Conservation (phyloP, 2,113 vertebrate species). For the Barnardius zonarius region DNA sequence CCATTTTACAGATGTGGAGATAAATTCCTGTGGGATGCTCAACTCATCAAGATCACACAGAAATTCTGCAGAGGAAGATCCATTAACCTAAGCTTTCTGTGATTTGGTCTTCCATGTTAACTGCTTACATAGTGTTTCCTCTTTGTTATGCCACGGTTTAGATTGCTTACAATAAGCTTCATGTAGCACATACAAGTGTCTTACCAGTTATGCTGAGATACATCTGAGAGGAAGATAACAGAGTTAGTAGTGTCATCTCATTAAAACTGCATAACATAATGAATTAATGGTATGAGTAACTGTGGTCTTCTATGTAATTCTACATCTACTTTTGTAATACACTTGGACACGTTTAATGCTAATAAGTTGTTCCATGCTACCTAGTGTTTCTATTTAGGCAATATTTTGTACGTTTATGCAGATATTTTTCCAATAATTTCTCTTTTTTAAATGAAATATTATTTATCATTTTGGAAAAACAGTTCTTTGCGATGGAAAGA, state of each 20-base stretch:
- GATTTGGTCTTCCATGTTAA: background rate
- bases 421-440: background rate
- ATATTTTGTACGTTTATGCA: background rate
- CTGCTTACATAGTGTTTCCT: background rate
- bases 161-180: background rate
- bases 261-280: background rate
- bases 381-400: background rate
- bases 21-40: background rate
- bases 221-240: background rate
- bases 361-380: background rate
- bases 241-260: background rate
- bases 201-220: background rate
- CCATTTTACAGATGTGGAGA: background rate
- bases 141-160: background rate
- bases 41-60: background rate
- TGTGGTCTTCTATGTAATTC: background rate
- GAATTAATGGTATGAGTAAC: background rate
- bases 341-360: background rate
- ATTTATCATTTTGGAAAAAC: background rate
- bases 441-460: conserved; percentile 12
- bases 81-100: background rate
- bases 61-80: background rate
- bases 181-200: background rate
- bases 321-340: background rate
- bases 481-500: background rate